These are phyloP conservation scores for Drosophila paucipuncta DNA, from an alignment of 2,888 invertebrate genomes.

Conservation along the genomic window DNA sequence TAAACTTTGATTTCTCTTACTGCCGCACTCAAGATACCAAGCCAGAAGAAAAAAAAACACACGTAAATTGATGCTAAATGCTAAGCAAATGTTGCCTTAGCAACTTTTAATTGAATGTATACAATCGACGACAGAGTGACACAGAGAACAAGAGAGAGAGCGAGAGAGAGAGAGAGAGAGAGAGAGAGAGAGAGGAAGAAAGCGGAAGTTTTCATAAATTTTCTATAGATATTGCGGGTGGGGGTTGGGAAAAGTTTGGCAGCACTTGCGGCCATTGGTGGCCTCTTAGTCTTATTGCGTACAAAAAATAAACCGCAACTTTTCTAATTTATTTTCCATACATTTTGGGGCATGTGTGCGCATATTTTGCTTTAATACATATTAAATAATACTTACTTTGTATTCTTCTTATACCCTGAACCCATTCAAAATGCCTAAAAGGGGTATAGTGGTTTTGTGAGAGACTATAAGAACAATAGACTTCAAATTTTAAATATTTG, in stretches of 20 bases:
- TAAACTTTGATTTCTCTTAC: slow-evolving; percentile 60
- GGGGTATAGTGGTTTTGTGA: not conserved
- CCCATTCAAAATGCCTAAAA: not conserved
- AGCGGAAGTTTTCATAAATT: slow-evolving; percentile 72
- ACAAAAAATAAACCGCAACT: slow-evolving; percentile 63
- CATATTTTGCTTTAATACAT: slow-evolving; percentile 67
- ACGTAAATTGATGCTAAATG: slow-evolving; percentile 50
- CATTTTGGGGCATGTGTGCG: slow-evolving; percentile 43
- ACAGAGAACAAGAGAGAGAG: no score
- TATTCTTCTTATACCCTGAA: slow-evolving; percentile 57
- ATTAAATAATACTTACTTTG: slow-evolving; percentile 78
- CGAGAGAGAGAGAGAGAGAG: no score
- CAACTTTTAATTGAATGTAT: slow-evolving; percentile 76
- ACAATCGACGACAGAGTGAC: slow-evolving; percentile 23
- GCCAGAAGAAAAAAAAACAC: slow-evolving; percentile 12
- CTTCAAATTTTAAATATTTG: not conserved
- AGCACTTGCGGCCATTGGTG: slow-evolving; percentile 21
- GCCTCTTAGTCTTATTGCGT: slow-evolving; percentile 19
- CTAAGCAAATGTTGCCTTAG: slow-evolving; percentile 65
- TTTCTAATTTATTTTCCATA: slow-evolving; percentile 78
- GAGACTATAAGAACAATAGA: not conserved
- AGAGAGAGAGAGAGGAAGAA: not conserved
- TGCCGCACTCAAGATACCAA: slow-evolving; percentile 9
- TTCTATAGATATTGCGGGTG: slow-evolving; percentile 53
- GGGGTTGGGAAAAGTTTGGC: slow-evolving; percentile 51